Evolutionary conservation across 2,113 vertebrate genomes (phyloP), one percentile per base, ranked within the genome.

Genomic region (Colaptes auratus): DNA sequence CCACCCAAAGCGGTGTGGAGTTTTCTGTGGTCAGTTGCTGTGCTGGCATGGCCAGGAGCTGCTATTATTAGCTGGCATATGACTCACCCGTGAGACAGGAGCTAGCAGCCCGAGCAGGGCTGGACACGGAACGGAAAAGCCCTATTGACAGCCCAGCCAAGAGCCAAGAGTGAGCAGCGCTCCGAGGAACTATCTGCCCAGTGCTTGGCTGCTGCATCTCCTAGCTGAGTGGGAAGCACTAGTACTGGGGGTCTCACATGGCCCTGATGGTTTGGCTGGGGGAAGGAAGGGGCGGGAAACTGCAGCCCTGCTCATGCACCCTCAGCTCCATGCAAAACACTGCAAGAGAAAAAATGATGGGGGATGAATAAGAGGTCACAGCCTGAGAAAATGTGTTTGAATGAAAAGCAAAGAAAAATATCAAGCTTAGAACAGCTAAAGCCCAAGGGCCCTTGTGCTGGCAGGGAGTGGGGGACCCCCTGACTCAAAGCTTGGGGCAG

Each of bases 21-120:
- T 85, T 91, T 94, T 92, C 93, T 89, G n/a, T 87, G 91, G 89
- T 76, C 90, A 91, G 71, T 87, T 82, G 27, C 59, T 73, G 61
- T 53, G 50, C 76, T 94, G 92, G 88, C 92, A 77, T 88, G 90
- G 52, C 72, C 36, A 7, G 70, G 65, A 71, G 64, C 30, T 82
- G 76, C 82, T 93, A 88, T 88, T 93, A 89, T 80, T 94, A 93
- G 80, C 35, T 83, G 82, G 80, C 79, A 50, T 66, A 89, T 92
- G 95, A 96, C 82, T 96, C 90, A 94, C 65, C 35, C 11, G 0
- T 48, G n/a, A 0, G 2, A 30, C 19, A 7, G 74, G 76, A 94
- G 73, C 30, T 48, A 87, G 70, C 48, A 89, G 88, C 66, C 82
- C 13, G 58, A 81, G 58, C 67, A 4, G 48, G 52, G 79, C 31